Base-by-base conservation (phyloP, 2,888 invertebrate species). In the Iphiclides podalirius region DNA sequence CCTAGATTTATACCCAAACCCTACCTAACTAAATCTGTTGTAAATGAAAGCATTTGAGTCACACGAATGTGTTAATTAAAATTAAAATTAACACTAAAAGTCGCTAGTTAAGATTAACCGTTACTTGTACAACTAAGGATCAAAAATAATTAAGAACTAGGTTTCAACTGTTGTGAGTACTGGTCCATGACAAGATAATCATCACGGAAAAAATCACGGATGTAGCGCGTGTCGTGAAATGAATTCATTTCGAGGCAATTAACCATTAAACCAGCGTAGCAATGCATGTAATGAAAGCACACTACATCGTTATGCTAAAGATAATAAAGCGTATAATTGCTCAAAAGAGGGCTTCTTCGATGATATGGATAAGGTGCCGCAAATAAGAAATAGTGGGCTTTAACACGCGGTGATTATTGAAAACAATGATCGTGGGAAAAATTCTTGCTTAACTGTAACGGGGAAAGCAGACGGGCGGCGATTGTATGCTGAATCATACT, bases 351-450 rank as follows among this genome's bases (percentile, higher is more conserved):
- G 11, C 23, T 31, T 33, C 26, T 12, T 6, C 4, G 31, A 15
- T 20, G 47, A 14, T 11, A 50, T 13, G 45, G 1, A 31, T 55
- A 58, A 55, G 34, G 33, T 58, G 53, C 59, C 50, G 31, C 34
- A 52, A 38, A 42, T 37, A 58, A 57, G 57, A 57, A 61, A 59
- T 57, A 56, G 57, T 61, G 59, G 62, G 59, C 59, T 60, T 64
- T 61, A 59, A 59, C 54, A 54, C 53, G 59, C 55, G 53, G 61
- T 70, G 70, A 67, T 68, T 63, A 66, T 65, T 67, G 53, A 61
- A 73, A 66, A 76, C 71, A 75, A 77, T 77, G 70, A 74, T 64
- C 83, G 83, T 84, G 84, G 80, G 84, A 84, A 81, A 73, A 76
- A 72, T 59, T 59, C 67, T 61, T 49, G 52, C 46, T 6, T 80